Percentiles rank a stretch among this genome's conserved stretches.
phyloP scores from a whole-genome alignment of 2,888 invertebrate species.

The Phalangium opilio region DNA sequence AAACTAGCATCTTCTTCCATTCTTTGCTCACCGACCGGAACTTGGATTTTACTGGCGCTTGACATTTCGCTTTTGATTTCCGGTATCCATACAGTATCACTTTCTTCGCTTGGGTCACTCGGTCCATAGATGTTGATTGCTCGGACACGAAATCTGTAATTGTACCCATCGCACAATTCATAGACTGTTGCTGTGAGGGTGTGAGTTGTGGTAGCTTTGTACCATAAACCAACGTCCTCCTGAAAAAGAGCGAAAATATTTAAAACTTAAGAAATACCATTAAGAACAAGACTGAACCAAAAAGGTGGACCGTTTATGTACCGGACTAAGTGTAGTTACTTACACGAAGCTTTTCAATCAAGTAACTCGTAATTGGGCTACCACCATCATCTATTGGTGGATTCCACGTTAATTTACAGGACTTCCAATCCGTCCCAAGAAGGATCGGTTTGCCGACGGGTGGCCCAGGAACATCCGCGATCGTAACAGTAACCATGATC shows the following conservation, averaged over 20 bases:
- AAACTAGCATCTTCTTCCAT: too few relatives aligned
- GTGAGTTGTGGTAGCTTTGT: conserved; percentile 70
- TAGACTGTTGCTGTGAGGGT: conserved; percentile 57
- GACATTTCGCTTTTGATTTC: conserved; percentile 18
- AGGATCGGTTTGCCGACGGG: conserved; percentile 57
- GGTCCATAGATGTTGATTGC: conserved; percentile 70
- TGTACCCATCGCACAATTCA: conserved; percentile 56
- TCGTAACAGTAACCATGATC: conserved; percentile 64
- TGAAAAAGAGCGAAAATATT: conserved; percentile 20
- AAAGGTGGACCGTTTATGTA: too few relatives aligned
- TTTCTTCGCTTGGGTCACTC: conserved; percentile 52
- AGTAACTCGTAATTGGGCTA: conserved; percentile 57
- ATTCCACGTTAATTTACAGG: conserved; percentile 64
- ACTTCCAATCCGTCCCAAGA: conserved; percentile 54
- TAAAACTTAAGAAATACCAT: too few relatives aligned
- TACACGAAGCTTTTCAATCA: conserved; percentile 59
- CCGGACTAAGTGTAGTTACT: too few relatives aligned
- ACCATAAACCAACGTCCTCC: conserved; percentile 78
- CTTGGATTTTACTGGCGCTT: too few relatives aligned
- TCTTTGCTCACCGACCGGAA: too few relatives aligned
- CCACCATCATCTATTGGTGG: conserved; percentile 67
- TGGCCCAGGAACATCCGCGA: conserved; percentile 59
- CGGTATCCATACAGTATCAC: conserved; percentile 11
- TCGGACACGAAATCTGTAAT: conserved; percentile 70
- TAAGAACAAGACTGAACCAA: too few relatives aligned